These are phyloP conservation scores for Cryptocheilus praepositus DNA, from an alignment of 2,888 invertebrate species.

Conservation along the genomic window DNA sequence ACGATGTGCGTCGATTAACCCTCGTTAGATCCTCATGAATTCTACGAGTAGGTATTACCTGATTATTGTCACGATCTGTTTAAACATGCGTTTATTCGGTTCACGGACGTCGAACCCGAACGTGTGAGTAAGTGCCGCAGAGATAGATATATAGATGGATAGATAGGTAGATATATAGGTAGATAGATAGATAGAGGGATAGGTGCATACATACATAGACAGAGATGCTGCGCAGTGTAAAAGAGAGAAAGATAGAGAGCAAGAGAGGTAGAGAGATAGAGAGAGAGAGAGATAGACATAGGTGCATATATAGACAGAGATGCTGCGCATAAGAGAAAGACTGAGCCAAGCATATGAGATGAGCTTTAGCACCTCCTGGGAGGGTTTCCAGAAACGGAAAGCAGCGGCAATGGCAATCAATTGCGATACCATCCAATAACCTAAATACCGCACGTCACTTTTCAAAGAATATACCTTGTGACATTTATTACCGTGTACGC, in stretches of 20 bases:
- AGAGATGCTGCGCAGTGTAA: neutral
- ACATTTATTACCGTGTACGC: neutral
- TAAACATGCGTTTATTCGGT: constrained; percentile 40
- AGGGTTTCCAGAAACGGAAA: neutral
- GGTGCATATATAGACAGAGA: too few relatives aligned
- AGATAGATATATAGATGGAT: neutral
- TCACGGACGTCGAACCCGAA: constrained; percentile 7
- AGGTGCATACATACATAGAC: too few relatives aligned
- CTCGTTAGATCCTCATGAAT: constrained; percentile 15
- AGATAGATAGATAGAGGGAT: neutral
- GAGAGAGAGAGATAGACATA: neutral
- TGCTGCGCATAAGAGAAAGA: neutral
- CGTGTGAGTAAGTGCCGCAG: constrained; percentile 27
- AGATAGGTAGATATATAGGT: neutral
- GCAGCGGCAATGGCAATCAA: neutral
- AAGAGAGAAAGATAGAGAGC: neutral
- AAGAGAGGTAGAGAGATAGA: neutral
- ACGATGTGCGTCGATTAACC: constrained; percentile 1
- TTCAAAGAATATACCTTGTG: neutral
- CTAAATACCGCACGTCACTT: neutral
- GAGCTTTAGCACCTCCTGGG: neutral
- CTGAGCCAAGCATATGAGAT: neutral
- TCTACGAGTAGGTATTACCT: constrained; percentile 43
- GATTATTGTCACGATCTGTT: constrained; percentile 53
- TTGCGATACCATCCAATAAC: neutral